Conservation (phyloP, 2,113 vertebrate species). For the Hemicordylus capensis region DNA sequence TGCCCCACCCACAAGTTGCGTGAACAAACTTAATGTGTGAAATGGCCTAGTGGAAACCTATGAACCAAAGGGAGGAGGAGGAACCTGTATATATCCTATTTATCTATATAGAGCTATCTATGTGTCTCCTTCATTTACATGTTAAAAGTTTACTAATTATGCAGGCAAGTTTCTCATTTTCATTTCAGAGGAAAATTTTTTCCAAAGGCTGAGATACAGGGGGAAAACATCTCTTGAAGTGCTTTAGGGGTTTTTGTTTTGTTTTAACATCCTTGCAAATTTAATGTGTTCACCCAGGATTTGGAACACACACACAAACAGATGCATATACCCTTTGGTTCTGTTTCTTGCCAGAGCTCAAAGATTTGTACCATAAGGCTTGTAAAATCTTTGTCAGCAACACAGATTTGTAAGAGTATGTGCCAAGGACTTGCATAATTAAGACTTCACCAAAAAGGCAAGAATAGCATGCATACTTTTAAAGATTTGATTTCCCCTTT, state of each 20-base stretch:
- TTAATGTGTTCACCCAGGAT: not conserved
- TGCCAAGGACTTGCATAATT: not conserved
- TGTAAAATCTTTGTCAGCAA: not conserved
- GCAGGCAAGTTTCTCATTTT: not conserved
- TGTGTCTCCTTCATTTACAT: not conserved
- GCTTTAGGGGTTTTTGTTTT: not conserved
- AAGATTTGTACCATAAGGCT: accelerated
- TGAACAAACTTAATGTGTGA: not conserved
- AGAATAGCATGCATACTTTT: not conserved
- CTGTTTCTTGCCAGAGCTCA: not conserved
- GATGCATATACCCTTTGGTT: accelerated
- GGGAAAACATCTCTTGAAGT: not conserved
- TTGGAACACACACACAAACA: not conserved
- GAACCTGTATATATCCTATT: not conserved
- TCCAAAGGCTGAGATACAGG: not conserved
- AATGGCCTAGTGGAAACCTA: not conserved
- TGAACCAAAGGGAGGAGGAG: too few relatives aligned
- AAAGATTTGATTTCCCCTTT: not conserved
- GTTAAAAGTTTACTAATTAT: not conserved
- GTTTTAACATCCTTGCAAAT: not conserved
- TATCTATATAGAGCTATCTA: not conserved
- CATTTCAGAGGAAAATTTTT: not conserved
- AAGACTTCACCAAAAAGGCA: not conserved
- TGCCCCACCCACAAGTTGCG: too few relatives aligned
- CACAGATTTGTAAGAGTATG: not conserved